Percentiles rank a stretch among this genome's conserved stretches.
phyloP scores from a whole-genome alignment of 64 coral and sea anemone species.

The Astreopora myriophthalma region DNA sequence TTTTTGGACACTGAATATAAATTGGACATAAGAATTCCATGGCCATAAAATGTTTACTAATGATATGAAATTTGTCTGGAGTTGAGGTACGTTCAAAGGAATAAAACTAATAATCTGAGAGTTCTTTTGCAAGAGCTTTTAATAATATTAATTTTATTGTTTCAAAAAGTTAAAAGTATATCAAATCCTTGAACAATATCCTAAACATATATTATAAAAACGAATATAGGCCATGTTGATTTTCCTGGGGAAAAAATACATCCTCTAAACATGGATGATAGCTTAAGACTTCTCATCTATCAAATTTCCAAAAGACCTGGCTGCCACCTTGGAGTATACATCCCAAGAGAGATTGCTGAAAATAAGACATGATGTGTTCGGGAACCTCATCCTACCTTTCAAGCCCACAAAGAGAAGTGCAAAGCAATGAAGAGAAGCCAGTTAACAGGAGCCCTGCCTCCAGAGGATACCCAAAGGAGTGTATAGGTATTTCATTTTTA shows the following conservation, averaged over 20 bases:
- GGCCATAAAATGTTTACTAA: not conserved
- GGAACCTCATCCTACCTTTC: not conserved
- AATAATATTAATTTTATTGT: too few species aligned
- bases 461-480: conserved; percentile 64
- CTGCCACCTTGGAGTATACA: too few species aligned
- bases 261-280: too few species aligned
- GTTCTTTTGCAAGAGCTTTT: too few species aligned
- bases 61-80: not conserved
- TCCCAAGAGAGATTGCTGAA: not conserved
- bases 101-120: too few species aligned
- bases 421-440: not conserved
- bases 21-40: conserved; percentile 17
- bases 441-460: conserved; percentile 66
- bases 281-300: not conserved
- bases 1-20: not conserved
- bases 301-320: too few species aligned
- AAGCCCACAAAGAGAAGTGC: not conserved
- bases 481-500: conserved; percentile 49
- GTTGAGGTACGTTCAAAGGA: not conserved
- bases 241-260: too few species aligned
- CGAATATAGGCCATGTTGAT: too few species aligned
- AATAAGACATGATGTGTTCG: not conserved
- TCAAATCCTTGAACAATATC: too few species aligned
- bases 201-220: too few species aligned
- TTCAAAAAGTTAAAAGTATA: too few species aligned